Percentiles rank a stretch among this genome's conserved stretches.
Conservation (phyloP, 2,113 vertebrate species). For the Epinephelus cyanopodus region DNA sequence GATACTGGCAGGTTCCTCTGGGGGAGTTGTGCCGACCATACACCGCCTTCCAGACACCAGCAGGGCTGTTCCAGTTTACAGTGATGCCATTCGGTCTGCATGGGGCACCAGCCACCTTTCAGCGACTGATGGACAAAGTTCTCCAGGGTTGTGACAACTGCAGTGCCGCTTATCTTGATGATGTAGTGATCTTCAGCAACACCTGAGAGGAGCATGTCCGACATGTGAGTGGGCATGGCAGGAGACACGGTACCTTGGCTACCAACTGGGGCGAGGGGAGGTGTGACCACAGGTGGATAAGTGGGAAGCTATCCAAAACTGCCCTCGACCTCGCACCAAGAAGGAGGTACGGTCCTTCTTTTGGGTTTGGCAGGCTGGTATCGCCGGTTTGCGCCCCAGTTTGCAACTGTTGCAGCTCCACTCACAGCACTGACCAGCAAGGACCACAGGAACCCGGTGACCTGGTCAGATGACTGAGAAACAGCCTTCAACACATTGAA, state of each 20-base stretch:
- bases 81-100: conserved; percentile 16
- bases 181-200: conserved; percentile 14
- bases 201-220: not conserved
- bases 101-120: not conserved
- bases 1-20: conserved; percentile 21
- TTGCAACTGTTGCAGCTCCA: too few relatives aligned
- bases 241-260: not conserved
- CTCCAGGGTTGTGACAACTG: not conserved
- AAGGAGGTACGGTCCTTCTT: too few relatives aligned
- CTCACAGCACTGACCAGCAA: too few relatives aligned
- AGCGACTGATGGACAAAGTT: not conserved
- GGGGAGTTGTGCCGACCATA: not conserved
- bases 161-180: not conserved
- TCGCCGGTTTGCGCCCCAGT: too few relatives aligned
- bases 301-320: not conserved
- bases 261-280: not conserved
- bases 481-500: too few relatives aligned
- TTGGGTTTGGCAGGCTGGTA: too few relatives aligned
- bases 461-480: too few relatives aligned
- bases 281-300: conserved; percentile 23
- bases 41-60: not conserved
- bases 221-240: conserved; percentile 21
- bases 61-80: not conserved
- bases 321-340: too few relatives aligned
- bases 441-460: too few relatives aligned